A percentile compares a stretch with the other conserved stretches of the same genome.
These are phyloP conservation scores for Heliothis subflexa DNA, from an alignment of 1,140 invertebrate species.

Conservation along the genomic window DNA sequence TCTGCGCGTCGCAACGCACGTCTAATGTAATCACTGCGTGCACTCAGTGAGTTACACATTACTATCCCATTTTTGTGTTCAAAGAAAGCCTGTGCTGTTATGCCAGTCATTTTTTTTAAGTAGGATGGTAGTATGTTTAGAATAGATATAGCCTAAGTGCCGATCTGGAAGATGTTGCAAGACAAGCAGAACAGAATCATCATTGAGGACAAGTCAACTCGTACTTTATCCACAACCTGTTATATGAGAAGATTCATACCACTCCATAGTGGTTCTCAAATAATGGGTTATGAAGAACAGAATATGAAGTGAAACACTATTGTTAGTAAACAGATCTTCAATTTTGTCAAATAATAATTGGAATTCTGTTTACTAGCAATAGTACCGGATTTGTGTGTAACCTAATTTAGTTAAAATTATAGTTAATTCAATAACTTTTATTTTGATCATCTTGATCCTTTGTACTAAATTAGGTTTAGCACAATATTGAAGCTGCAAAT, in stretches of 20 bases:
- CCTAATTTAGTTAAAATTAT: constrained; percentile 18
- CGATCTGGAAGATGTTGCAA: not conserved
- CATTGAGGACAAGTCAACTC: not conserved
- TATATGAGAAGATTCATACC: not conserved
- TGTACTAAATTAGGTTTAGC: constrained; percentile 6
- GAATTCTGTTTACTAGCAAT: not conserved
- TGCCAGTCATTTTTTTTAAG: not conserved
- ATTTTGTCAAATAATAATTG: not conserved
- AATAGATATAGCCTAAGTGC: constrained; percentile 5
- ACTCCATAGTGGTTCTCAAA: not conserved
- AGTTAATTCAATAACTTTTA: not conserved
- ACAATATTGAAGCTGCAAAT: not conserved
- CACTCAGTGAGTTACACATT: constrained; percentile 85
- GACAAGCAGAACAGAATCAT: not conserved
- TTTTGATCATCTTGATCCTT: not conserved
- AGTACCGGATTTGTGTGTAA: constrained; percentile 11
- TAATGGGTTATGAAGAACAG: not conserved
- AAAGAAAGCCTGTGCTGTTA: constrained; percentile 62
- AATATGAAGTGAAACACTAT: not conserved
- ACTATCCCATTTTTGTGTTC: constrained; percentile 80
- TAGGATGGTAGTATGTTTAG: constrained; percentile 43
- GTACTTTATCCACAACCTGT: not conserved
- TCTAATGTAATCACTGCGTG: constrained; percentile 84
- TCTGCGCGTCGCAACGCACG: constrained; percentile 76
- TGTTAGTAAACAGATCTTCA: constrained; percentile 9